These are phyloP conservation scores for Denticeps clupeoides DNA, from an alignment of 2,797 vertebrate species.

Conservation along the genomic window DNA sequence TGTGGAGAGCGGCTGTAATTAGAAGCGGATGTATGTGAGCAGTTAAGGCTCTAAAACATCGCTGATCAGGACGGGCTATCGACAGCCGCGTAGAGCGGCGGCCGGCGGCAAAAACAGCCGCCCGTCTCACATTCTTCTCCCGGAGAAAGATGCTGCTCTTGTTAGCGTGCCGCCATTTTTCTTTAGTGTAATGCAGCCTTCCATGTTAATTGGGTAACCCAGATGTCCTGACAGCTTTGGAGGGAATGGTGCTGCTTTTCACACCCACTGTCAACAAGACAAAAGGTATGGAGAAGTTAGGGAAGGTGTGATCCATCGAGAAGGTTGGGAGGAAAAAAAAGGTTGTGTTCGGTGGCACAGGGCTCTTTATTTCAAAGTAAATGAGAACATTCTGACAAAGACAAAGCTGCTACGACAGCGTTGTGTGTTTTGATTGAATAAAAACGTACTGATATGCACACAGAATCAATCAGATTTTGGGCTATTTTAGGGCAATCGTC, in stretches of 20 bases:
- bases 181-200: constrained; percentile 18
- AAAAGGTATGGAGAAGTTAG: constrained; percentile 4
- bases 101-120: constrained; percentile 28
- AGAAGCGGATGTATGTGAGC: constrained; percentile 42
- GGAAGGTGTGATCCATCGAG: constrained; percentile 3
- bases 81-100: constrained; percentile 26
- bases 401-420: constrained; percentile 5
- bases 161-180: constrained; percentile 19
- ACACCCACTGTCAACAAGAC: neutral
- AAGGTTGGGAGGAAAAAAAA: neutral
- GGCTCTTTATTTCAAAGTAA: constrained; percentile 2
- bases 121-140: constrained; percentile 20
- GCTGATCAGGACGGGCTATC: constrained; percentile 50
- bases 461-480: constrained; percentile 4
- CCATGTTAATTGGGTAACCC: constrained; percentile 15
- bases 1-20: constrained; percentile 35
- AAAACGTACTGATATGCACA: constrained; percentile 7
- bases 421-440: constrained; percentile 3
- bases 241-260: neutral
- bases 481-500: constrained; percentile 3
- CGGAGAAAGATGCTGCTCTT: constrained; percentile 15
- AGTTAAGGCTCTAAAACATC: constrained; percentile 51
- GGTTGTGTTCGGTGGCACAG: constrained; percentile 4
- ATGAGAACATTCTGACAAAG: constrained; percentile 1
- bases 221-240: constrained; percentile 7